Evolutionary conservation across 1,140 invertebrate species (phyloP), one percentile per base, ranked within the genome.

Genomic region (Drosophila mauritiana): DNA sequence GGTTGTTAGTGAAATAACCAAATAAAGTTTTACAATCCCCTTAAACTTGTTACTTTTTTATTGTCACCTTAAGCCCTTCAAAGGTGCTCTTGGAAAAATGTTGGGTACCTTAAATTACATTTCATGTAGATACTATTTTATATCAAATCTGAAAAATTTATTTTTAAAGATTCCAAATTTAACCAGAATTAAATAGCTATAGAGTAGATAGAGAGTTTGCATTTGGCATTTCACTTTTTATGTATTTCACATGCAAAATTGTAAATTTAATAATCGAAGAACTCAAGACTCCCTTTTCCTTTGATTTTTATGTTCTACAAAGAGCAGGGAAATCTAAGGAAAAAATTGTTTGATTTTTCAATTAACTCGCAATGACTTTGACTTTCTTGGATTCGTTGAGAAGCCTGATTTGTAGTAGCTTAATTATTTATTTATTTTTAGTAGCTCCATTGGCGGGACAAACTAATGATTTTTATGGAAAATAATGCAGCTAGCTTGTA

Each of bases 21-120:
- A 31, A 65, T 15, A 64, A 53, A 52, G 43, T 68, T 65, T 53
- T 53, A 36, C 27, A 15, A 65, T 64, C 36, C 37, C n/a, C 31
- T 39, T 17, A 25, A 64, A 34, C 25, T 17, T 49, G 17, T 36
- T 63, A 22, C 43, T 65, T 63, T 55, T 59, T 22, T 42, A 36
- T 62, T 20, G 36, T 7, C 27, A 17, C 27, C 25, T 27, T 39
- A 13, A 20, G 6, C 10, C 40, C 36, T 34, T 34, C 20, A 11
- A 51, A 20, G 37, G 34, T 34, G 10, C 25, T 25, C 13, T 58
- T 42, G 1, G 17, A 37, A 20, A 31, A 10, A 10, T 31, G 7
- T 8, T 10, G 7, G 2, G 8, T 10, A 2, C 31, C 8, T 10
- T 10, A 31, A 39, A 13, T 39, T 39, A 39, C 11, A 39, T 12